phyloP scores from a whole-genome alignment of 2,797 vertebrate species.

The Lutjanus argentimaculatus region DNA sequence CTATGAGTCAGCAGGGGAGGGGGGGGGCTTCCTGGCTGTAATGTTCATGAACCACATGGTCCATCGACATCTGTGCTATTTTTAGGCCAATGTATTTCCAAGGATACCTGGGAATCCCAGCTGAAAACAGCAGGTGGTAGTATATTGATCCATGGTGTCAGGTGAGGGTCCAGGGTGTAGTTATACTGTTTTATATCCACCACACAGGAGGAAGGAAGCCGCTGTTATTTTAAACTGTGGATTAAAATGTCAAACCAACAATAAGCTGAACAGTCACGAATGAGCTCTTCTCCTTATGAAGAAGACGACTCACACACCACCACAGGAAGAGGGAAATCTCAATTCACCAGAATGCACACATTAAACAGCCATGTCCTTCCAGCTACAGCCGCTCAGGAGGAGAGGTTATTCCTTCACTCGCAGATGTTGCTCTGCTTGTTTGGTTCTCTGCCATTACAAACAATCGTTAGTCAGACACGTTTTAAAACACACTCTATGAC shows the following conservation, averaged over 20 bases:
- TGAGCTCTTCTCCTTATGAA: background rate
- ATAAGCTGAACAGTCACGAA: background rate
- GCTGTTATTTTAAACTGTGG: slow-evolving; percentile 13
- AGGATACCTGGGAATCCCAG: background rate
- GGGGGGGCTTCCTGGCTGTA: slow-evolving; percentile 6
- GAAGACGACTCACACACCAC: background rate
- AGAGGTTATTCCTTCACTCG: background rate
- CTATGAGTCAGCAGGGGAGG: slow-evolving; percentile 55
- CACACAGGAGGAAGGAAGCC: slow-evolving; percentile 49
- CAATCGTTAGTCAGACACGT: background rate
- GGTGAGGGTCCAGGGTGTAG: no score
- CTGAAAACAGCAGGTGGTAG: background rate
- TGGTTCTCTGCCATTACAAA: background rate
- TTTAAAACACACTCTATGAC: background rate
- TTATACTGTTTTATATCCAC: background rate
- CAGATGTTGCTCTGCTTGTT: slow-evolving; percentile 10
- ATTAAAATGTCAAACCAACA: slow-evolving; percentile 34
- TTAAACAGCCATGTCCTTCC: background rate
- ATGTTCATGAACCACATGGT: background rate
- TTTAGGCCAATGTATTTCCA: background rate
- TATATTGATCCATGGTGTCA: no score
- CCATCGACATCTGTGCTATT: background rate
- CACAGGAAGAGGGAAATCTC: no score
- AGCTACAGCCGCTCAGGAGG: background rate
- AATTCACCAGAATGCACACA: no score